Base-by-base conservation (phyloP, 2,888 invertebrate species). In the Lithophane socia region DNA sequence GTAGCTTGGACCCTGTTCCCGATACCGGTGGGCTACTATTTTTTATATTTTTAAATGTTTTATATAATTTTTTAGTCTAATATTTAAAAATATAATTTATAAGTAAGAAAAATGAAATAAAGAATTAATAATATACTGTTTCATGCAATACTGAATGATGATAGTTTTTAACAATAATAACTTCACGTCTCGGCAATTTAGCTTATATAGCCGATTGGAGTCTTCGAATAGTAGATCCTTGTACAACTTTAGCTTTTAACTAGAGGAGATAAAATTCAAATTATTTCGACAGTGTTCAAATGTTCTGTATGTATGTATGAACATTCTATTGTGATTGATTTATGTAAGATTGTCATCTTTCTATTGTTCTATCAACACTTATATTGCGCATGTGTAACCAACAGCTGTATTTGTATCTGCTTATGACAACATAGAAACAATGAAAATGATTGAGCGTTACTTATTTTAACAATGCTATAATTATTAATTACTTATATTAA, bases 241-340 rank as follows among this genome's bases (percentile, higher is more conserved):
- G 52, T 24, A 12, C 61, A 63, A 80, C 18, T 83, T 66, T 60
- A 67, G 47, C 16, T 61, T 66, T 37, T 83, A 84, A 47, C 0
- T 5, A 12, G 12, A 66, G 63, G 21, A 37, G 13, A 73, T 73
- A 81, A 12, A 42, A 64, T 66, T 77, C 44, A 61, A 79, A 79
- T 54, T 66, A 12, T 29, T 47, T 47, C 42, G 12, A 65, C 24
- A 61, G 4, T 24, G 7, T n/a, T n/a, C 4, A 13, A 64, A 60
- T 67, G 54, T 60, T 61, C 10, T 18, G 29, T 13, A 63, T n/a
- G 16, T 49, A 56, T 56, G 21, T 64, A 64, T 49, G 29, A 52
- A 63, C 83, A 63, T 73, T 64, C 74, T 74, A 77, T 72, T 86
- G 82, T 86, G 85, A 87, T 86, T 88, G 89, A 86, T 88, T 86